phyloP scores from a whole-genome alignment of 2,888 invertebrate genomes.

The Gerris lacustris region DNA sequence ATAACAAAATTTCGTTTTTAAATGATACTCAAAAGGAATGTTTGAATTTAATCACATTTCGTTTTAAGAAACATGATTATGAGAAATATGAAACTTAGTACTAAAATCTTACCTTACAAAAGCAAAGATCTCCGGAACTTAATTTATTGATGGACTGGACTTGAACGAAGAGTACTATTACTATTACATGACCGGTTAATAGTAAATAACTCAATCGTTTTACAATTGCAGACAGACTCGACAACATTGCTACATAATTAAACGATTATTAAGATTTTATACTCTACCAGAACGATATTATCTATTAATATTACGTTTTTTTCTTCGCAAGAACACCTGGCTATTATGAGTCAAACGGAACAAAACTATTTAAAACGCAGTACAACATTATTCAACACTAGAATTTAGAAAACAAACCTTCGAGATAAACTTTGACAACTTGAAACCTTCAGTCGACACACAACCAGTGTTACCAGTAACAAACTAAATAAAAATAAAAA shows the following conservation, averaged over 20 bases:
- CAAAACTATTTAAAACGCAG: not conserved
- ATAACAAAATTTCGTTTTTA: too few relatives aligned
- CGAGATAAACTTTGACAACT: not conserved
- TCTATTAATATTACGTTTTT: too few relatives aligned
- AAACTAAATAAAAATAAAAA: too few relatives aligned
- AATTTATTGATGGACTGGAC: constrained; percentile 10
- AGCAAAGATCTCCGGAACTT: constrained; percentile 20
- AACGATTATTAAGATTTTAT: not conserved
- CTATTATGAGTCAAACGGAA: not conserved
- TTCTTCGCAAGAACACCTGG: not conserved
- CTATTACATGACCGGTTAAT: not conserved
- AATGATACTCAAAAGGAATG: too few relatives aligned
- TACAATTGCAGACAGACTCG: not conserved
- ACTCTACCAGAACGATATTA: too few relatives aligned
- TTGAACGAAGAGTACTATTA: not conserved
- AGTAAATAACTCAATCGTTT: not conserved
- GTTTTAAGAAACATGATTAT: too few relatives aligned
- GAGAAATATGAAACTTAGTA: not conserved
- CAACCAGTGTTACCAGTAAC: not conserved
- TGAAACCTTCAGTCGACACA: not conserved
- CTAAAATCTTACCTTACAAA: constrained; percentile 20
- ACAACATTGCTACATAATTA: not conserved
- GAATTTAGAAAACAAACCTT: not conserved
- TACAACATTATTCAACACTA: not conserved
- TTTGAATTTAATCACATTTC: too few relatives aligned